Base-by-base conservation (phyloP, 1,140 invertebrate genomes). In the Euura lappo region DNA sequence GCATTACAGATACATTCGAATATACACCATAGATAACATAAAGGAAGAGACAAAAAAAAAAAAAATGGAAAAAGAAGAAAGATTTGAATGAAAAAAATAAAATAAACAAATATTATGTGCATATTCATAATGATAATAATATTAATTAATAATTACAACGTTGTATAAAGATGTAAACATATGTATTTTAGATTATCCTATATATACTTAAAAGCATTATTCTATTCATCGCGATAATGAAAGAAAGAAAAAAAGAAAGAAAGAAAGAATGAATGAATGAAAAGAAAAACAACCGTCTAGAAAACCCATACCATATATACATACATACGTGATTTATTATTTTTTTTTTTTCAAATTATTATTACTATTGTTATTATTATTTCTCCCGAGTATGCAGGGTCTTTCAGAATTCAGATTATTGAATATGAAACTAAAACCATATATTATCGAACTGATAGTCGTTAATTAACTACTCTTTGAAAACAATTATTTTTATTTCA, bases 101-200 rank as follows among this genome's bases (percentile, higher is more conserved):
- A 28, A 28, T 11, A 4, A 60, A 60, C 28, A 60, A 60, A n/a
- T n/a, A 60, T 60, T 60, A 60, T n/a, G 13, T n/a, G 51, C 51
- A 60, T 60, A 60, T 60, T 60, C 51, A 60, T 60, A 60, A 60
- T 60, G 51, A 60, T 60, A 60, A 60, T 60, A 60, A 60, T n/a
- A 60, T 60, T 60, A 60, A 60, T 60, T 60, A 60, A 60, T 60
- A 60, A 28, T 60, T n/a, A 60, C 77, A 77, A 78, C 79, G 81
- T 28, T 85, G 81, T 84, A 83, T 82, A 82, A 84, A 83, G 81
- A 80, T 85, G 81, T 83, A 83, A 82, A 86, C 79, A 76, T 83
- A 83, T 83, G 83, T 85, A 85, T 86, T 86, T 86, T 85, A 86
- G 84, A 86, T 85, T 86, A 86, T 81, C 79, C 79, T 84, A 79